Conservation (phyloP, 2,888 invertebrate species). For the Saturnia japonica region DNA sequence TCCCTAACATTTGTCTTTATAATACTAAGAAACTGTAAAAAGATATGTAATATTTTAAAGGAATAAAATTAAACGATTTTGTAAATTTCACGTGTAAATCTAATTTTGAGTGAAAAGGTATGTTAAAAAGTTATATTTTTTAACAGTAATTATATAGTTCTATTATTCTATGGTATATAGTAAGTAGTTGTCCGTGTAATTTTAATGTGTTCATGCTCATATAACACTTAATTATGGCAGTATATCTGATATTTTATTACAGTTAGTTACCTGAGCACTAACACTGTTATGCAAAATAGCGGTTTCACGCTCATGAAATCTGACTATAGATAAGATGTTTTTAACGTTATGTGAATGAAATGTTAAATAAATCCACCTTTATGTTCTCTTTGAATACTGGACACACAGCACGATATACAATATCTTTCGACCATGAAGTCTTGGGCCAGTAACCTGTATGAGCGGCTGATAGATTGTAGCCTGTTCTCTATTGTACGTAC, state of each 20-base stretch:
- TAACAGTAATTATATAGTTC: background rate
- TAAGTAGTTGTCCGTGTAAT: background rate
- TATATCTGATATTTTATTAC: conserved; percentile 2
- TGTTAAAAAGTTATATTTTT: background rate
- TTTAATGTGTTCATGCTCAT: background rate
- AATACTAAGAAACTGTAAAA: background rate
- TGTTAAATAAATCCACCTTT: background rate
- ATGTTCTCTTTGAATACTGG: too few relatives aligned
- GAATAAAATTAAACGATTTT: too few relatives aligned
- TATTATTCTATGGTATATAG: background rate
- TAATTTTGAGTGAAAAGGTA: background rate
- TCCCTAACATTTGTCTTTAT: background rate
- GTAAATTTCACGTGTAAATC: background rate
- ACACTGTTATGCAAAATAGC: background rate
- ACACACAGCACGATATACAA: too few relatives aligned
- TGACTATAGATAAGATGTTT: background rate
- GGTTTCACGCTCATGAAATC: background rate
- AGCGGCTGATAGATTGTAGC: too few relatives aligned
- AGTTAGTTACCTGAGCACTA: conserved; percentile 7
- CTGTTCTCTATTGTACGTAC: too few relatives aligned
- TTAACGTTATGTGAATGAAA: background rate
- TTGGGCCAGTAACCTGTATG: too few relatives aligned
- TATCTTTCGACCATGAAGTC: too few relatives aligned
- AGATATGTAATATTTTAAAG: background rate
- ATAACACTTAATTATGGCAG: conserved; percentile 1